phyloP scores from a whole-genome alignment of 35 echinoderm and acorn worm species.

The Diadema setosum region DNA sequence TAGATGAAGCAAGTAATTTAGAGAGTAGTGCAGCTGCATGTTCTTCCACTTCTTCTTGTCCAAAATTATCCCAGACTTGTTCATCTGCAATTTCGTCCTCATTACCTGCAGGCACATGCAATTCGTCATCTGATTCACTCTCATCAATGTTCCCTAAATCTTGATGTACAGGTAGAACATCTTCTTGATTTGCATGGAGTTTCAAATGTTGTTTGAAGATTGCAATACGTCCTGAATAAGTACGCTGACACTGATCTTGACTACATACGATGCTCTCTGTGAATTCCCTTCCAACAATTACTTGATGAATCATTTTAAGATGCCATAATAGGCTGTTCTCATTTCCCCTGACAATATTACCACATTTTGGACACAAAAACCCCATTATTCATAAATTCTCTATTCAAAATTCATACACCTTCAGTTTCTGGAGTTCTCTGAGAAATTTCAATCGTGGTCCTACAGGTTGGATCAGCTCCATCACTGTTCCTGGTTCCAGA shows the following conservation, averaged over 20 bases:
- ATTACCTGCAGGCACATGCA: conserved; percentile 6
- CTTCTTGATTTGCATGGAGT: not conserved
- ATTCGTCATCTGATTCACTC: conserved; percentile 14
- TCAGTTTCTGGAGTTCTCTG: not conserved
- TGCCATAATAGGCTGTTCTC: conserved; percentile 5
- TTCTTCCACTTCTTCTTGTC: conserved; percentile 7
- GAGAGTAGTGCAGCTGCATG: not conserved
- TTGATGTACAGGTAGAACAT: conserved; percentile 9
- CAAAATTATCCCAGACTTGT: conserved; percentile 16
- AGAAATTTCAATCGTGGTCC: not conserved
- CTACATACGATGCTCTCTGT: not conserved
- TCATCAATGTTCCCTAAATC: conserved; percentile 2
- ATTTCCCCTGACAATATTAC: not conserved
- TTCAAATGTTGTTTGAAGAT: not conserved
- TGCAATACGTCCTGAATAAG: not conserved
- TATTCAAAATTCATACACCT: not conserved
- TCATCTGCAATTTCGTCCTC: conserved; percentile 2
- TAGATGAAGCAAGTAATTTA: not conserved
- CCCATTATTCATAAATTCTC: not conserved
- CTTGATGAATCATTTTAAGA: not conserved
- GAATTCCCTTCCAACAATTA: not conserved
- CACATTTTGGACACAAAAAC: conserved; percentile 6
- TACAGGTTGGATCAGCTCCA: conserved; percentile 9
- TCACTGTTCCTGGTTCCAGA: not conserved
- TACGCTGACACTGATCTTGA: not conserved